These are phyloP conservation scores for Manacus vitellinus DNA, from an alignment of 2,113 vertebrate species.

Conservation along the genomic window DNA sequence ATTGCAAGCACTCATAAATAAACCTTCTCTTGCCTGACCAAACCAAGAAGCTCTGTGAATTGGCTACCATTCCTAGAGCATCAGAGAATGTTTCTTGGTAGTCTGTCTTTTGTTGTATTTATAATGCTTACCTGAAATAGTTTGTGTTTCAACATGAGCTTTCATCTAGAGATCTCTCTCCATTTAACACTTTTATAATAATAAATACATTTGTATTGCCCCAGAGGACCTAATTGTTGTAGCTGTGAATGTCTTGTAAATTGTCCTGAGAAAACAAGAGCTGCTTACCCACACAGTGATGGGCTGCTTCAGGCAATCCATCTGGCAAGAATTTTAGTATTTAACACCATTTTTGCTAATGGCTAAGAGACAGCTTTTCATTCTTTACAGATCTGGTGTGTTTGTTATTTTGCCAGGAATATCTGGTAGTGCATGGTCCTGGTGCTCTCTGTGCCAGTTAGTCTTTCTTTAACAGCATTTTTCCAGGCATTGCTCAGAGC, in stretches of 20 bases:
- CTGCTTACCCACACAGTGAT: background rate
- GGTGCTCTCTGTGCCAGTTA: background rate
- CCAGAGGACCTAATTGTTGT: background rate
- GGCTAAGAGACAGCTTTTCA: background rate
- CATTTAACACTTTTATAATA: background rate
- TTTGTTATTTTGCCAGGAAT: background rate
- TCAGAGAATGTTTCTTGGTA: background rate
- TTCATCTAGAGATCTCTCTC: background rate
- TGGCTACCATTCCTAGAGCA: background rate
- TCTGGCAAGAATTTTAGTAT: background rate
- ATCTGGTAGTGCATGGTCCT: background rate
- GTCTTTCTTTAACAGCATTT: background rate
- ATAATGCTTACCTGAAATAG: background rate
- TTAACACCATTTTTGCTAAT: constrained; percentile 3
- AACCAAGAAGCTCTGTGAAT: background rate
- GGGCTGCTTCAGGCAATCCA: background rate
- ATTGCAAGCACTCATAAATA: background rate
- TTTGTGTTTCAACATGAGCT: background rate
- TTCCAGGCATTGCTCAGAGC: background rate
- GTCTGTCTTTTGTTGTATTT: background rate
- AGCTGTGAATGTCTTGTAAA: background rate
- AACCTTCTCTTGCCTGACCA: background rate
- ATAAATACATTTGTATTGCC: background rate
- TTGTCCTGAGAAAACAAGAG: background rate
- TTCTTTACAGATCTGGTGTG: background rate